phyloP scores from a whole-genome alignment of 1,140 invertebrate species.

The Plutomurus gul region DNA sequence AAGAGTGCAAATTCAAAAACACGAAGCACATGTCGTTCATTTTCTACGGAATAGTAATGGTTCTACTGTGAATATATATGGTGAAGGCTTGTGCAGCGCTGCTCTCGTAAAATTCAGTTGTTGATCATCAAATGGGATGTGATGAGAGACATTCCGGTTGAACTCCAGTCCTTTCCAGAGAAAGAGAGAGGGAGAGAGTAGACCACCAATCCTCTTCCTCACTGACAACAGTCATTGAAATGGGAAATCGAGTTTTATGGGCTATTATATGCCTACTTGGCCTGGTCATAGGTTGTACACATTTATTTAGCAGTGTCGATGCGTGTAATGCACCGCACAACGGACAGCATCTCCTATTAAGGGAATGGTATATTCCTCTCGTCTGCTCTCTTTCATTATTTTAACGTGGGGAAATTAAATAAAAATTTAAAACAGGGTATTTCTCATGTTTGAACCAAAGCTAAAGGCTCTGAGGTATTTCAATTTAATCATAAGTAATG shows the following conservation, averaged over 20 bases:
- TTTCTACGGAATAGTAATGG: neutral
- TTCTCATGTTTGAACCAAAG: conserved; percentile 3
- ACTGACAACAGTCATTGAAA: neutral
- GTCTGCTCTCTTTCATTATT: neutral
- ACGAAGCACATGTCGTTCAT: conserved; percentile 3
- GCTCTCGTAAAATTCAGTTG: conserved; percentile 8
- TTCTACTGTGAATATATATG: too few relatives aligned
- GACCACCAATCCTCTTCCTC: neutral
- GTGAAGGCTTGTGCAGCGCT: neutral
- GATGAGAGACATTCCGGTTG: neutral
- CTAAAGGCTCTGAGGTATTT: neutral
- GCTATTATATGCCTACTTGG: too few relatives aligned
- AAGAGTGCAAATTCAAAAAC: too few relatives aligned
- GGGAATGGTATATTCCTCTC: neutral
- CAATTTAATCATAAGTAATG: neutral
- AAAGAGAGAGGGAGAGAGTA: neutral
- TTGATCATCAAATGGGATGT: conserved; percentile 14
- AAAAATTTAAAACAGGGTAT: conserved; percentile 22
- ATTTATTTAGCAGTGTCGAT: too few relatives aligned
- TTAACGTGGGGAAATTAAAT: neutral
- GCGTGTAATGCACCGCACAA: too few relatives aligned
- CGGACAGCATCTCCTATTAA: neutral
- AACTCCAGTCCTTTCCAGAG: neutral
- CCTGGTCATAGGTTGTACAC: too few relatives aligned
- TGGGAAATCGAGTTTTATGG: conserved; percentile 16